Evolutionary conservation across 2,888 invertebrate species (phyloP).

Genomic region (Punctoribates punctum): DNA sequence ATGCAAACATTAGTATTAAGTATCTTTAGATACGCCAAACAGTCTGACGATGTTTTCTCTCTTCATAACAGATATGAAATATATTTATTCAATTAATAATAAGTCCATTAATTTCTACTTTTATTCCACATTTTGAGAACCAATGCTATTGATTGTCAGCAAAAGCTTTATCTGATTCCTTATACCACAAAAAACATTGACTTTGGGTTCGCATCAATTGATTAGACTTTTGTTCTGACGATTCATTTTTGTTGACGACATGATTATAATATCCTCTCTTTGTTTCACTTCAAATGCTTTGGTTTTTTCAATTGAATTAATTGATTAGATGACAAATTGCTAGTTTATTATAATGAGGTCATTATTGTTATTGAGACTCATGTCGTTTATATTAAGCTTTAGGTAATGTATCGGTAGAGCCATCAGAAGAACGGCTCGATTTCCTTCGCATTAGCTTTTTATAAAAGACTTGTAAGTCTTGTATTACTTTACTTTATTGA

Average conservation of each 20-base stretch:
- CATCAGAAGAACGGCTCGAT: constrained; percentile 19
- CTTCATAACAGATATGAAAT: neutral
- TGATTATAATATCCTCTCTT: no score
- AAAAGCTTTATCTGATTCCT: no score
- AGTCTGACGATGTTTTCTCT: neutral
- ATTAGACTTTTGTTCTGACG: no score
- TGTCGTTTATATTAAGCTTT: constrained; percentile 28
- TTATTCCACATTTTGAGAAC: no score
- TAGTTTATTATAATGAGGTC: constrained; percentile 29
- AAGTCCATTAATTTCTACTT: neutral
- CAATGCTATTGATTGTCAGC: no score
- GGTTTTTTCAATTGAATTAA: constrained; percentile 8
- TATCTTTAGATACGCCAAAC: neutral
- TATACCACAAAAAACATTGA: no score
- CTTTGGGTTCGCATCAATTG: no score
- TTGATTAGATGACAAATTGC: constrained; percentile 29
- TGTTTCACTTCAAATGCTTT: neutral
- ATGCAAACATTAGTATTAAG: constrained; percentile 27
- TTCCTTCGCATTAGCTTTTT: constrained; percentile 30
- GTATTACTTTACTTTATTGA: constrained; percentile 34
- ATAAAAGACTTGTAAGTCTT: constrained; percentile 1
- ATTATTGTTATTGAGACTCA: neutral
- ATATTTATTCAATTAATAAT: neutral
- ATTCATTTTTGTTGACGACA: neutral
- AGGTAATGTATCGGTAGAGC: neutral